Evolutionary conservation across 2,888 invertebrate genomes (phyloP).

Genomic region (Rhagonycha fulva): DNA sequence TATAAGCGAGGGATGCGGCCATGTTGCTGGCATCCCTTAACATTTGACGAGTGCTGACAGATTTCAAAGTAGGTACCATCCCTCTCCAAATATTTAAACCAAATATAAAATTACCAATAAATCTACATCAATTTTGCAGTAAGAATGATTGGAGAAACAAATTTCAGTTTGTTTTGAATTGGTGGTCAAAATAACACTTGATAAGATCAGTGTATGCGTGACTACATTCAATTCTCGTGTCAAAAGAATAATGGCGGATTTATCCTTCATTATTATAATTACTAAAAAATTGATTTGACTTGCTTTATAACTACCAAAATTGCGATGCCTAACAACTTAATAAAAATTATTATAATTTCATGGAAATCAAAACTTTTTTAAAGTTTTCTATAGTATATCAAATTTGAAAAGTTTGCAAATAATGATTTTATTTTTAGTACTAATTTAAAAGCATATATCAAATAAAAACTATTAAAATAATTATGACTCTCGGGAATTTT

Average conservation of each 20-base stretch:
- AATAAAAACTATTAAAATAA: conserved; percentile 29
- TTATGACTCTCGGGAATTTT: conserved; percentile 30
- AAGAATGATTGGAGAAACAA: conserved; percentile 31
- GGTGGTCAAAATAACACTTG: conserved; percentile 37
- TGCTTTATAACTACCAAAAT: conserved; percentile 10
- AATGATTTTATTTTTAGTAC: conserved; percentile 2
- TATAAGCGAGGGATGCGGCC: conserved; percentile 50
- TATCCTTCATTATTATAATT: conserved; percentile 38
- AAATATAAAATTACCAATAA: background rate
- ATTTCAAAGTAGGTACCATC: conserved; percentile 37
- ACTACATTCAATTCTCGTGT: conserved; percentile 51
- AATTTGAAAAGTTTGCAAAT: background rate
- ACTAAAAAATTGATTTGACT: conserved; percentile 39
- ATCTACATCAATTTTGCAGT: conserved; percentile 14
- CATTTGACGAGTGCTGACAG: conserved; percentile 51
- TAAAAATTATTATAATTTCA: background rate
- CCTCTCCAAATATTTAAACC: conserved; percentile 20
- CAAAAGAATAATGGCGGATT: conserved; percentile 49
- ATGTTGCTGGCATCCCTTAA: conserved; percentile 49
- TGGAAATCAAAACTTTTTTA: background rate
- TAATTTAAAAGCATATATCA: conserved; percentile 2
- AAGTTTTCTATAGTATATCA: background rate
- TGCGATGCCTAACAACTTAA: conserved; percentile 8
- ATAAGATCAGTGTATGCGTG: conserved; percentile 51
- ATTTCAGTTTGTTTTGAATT: conserved; percentile 34